Conservation (phyloP, 2,888 invertebrate species). For the Calameuta idolon region DNA sequence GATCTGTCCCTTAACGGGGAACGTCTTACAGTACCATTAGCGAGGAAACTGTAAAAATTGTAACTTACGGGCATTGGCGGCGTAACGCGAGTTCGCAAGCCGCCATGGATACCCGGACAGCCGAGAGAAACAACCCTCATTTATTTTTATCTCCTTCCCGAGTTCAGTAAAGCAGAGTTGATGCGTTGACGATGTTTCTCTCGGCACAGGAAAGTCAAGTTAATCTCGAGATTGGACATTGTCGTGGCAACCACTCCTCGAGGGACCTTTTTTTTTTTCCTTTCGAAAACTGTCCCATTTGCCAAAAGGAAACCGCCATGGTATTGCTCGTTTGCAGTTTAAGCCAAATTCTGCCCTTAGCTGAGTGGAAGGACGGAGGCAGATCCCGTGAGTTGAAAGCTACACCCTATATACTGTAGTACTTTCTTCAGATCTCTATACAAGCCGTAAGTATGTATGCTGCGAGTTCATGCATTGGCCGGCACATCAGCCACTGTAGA, state of each 20-base stretch:
- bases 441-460: neutral
- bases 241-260: neutral
- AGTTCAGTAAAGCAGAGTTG: conserved; percentile 39
- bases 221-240: conserved; percentile 19
- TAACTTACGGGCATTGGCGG: neutral
- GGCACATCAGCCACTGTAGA: neutral
- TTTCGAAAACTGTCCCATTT: neutral
- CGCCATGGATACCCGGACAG: neutral
- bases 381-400: neutral
- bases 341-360: neutral
- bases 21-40: conserved; percentile 2
- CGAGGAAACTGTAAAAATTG: conserved; percentile 2
- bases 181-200: conserved; percentile 36
- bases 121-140: conserved; percentile 22
- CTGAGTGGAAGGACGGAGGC: neutral
- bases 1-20: neutral
- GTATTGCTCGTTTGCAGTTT: neutral
- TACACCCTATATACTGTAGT: neutral
- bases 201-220: conserved; percentile 25
- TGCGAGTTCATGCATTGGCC: neutral
- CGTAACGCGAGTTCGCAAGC: neutral
- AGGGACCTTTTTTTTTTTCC: neutral
- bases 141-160: conserved; percentile 43
- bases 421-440: neutral
- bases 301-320: conserved; percentile 1